phyloP scores from a whole-genome alignment of 2,113 vertebrate genomes.

The Nibea coibor region DNA sequence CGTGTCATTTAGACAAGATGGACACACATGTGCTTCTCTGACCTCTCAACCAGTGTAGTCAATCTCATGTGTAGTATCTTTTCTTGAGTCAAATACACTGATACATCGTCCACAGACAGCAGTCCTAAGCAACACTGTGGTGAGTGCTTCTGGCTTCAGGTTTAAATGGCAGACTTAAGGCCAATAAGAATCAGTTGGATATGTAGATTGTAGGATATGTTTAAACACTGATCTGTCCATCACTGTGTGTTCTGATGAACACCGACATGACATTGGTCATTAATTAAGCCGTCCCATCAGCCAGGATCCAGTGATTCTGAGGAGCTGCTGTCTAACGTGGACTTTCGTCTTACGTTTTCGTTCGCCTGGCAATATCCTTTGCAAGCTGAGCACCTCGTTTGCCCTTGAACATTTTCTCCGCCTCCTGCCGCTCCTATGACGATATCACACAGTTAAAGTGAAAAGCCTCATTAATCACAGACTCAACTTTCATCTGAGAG shows the following conservation, averaged over 20 bases:
- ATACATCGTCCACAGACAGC: slow-evolving; percentile 87
- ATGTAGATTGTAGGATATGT: too few relatives aligned
- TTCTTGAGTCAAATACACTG: slow-evolving; percentile 94
- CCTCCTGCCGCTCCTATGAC: slow-evolving; percentile 98
- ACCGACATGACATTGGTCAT: background rate
- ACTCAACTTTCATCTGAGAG: background rate
- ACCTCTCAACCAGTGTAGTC: slow-evolving; percentile 84
- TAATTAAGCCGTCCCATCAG: slow-evolving; percentile 33
- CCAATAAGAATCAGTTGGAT: too few relatives aligned
- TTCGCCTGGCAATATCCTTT: slow-evolving; percentile 99
- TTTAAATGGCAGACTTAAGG: background rate
- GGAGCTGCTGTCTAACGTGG: slow-evolving; percentile 84
- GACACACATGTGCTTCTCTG: slow-evolving; percentile 80
- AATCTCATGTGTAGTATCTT: slow-evolving; percentile 93
- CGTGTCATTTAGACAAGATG: slow-evolving; percentile 19
- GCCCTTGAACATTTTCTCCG: slow-evolving; percentile 99
- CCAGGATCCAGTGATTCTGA: slow-evolving; percentile 87
- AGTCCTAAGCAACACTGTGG: slow-evolving; percentile 89
- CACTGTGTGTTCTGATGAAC: background rate
- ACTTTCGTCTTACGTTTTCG: slow-evolving; percentile 97
- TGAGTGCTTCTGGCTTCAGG: background rate
- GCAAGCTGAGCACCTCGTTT: slow-evolving; percentile 99
- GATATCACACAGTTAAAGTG: slow-evolving; percentile 91
- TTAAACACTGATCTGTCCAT: too few relatives aligned
- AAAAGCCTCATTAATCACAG: slow-evolving; percentile 42